A percentile compares a stretch with the other conserved stretches of the same genome.
These are phyloP conservation scores for Apostichopus japonicus DNA, from an alignment of 35 echinoderm and acorn worm genomes.

Conservation along the genomic window DNA sequence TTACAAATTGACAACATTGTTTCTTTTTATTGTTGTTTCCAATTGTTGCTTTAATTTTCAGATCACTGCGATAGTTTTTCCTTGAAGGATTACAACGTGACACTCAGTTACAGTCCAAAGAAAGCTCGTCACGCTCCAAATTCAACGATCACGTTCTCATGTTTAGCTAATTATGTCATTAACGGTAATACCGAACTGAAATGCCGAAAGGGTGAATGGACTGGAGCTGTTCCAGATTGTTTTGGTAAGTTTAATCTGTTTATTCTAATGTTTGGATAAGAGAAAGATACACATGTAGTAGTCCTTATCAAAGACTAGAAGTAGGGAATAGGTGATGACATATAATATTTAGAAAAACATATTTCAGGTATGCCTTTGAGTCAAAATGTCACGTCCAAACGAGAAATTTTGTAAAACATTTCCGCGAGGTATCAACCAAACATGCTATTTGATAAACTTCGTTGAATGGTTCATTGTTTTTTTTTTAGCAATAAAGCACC, in stretches of 20 bases:
- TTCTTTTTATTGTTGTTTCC: no score
- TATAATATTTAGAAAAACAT: no score
- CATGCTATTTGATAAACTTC: no score
- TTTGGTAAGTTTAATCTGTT: neutral
- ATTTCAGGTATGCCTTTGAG: neutral
- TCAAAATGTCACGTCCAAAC: neutral
- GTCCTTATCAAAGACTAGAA: neutral
- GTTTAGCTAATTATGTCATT: neutral
- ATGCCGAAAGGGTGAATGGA: conserved; percentile 8
- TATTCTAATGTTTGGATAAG: neutral
- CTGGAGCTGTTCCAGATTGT: neutral
- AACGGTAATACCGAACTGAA: neutral
- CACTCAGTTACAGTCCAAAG: neutral
- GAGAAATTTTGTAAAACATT: neutral
- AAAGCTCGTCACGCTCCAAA: conserved; percentile 17
- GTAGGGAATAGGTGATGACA: no score
- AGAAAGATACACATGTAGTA: neutral
- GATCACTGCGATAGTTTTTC: neutral
- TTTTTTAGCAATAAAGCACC: no score
- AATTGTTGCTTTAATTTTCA: neutral
- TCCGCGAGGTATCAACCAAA: neutral
- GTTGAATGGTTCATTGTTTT: no score
- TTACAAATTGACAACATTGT: no score
- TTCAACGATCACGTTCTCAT: neutral
- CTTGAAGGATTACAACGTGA: neutral